A percentile compares a stretch with the other conserved stretches of the same genome.
Evolutionary conservation across 1,140 invertebrate genomes (phyloP).

Genomic region (Globodera ellingtonae): DNA sequence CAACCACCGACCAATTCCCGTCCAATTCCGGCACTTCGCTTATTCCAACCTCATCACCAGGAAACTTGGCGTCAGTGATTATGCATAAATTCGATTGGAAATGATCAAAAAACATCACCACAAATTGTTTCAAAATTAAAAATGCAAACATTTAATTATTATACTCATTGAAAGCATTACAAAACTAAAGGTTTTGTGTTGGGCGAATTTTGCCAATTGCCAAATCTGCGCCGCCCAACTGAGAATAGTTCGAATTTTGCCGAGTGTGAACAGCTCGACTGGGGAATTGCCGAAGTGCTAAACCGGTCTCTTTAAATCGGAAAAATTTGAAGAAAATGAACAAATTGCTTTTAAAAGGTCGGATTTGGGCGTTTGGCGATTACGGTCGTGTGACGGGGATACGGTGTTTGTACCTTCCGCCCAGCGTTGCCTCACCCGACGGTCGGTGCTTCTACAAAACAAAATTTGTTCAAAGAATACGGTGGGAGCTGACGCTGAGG

Average conservation of each 20-base stretch:
- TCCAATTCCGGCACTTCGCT: background rate
- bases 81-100: background rate
- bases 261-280: constrained; percentile 22
- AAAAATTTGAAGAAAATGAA: too few species aligned
- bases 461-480: constrained; percentile 26
- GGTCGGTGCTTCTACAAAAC: constrained; percentile 58
- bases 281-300: background rate
- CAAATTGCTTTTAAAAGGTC: background rate
- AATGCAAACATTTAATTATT: too few species aligned
- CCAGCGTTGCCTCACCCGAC: constrained; percentile 55
- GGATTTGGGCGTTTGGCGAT: background rate
- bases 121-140: background rate
- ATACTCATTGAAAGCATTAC: too few species aligned
- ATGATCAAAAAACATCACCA: background rate
- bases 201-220: constrained; percentile 29
- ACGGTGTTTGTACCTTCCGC: constrained; percentile 58
- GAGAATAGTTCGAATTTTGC: constrained; percentile 18
- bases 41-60: background rate
- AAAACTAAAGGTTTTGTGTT: constrained; percentile 22
- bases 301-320: background rate
- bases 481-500: constrained; percentile 52
- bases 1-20: background rate
- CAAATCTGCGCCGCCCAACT: constrained; percentile 12
- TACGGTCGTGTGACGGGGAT: background rate
- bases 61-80: constrained; percentile 2